Percentiles rank a stretch among this genome's conserved stretches.
phyloP scores from a whole-genome alignment of 1,140 invertebrate genomes.

The Drosophila bifasciata region DNA sequence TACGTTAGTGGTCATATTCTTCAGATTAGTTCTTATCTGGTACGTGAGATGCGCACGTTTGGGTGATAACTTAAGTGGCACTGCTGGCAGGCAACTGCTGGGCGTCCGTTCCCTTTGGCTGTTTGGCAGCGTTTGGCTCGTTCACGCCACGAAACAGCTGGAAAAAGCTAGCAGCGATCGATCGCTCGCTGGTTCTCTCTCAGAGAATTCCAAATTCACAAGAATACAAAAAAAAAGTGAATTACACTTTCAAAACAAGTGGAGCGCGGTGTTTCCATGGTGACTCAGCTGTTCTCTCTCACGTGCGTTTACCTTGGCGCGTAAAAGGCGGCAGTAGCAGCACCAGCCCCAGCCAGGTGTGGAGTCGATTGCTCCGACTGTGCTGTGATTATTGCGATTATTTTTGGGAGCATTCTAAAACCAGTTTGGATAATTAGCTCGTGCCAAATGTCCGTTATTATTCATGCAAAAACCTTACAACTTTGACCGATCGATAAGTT shows the following conservation, averaged over 20 bases:
- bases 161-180: constrained; percentile 29
- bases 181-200: constrained; percentile 28
- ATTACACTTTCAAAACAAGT: constrained; percentile 63
- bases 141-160: constrained; percentile 29
- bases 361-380: constrained; percentile 36
- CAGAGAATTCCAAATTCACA: constrained; percentile 28
- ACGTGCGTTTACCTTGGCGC: constrained; percentile 73
- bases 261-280: constrained; percentile 40
- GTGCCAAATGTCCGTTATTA: constrained; percentile 27
- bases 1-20: constrained; percentile 34
- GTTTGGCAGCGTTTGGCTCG: constrained; percentile 52
- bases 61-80: constrained; percentile 43
- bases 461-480: constrained; percentile 6
- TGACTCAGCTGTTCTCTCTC: constrained; percentile 71
- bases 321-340: constrained; percentile 68
- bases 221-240: constrained; percentile 33
- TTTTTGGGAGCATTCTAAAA: constrained; percentile 58
- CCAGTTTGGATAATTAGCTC: constrained; percentile 43
- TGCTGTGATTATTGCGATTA: constrained; percentile 18
- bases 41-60: constrained; percentile 62
- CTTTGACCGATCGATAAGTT: too few relatives aligned
- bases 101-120: constrained; percentile 37
- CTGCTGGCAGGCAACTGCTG: constrained; percentile 4
- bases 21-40: constrained; percentile 45
- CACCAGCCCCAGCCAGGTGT: constrained; percentile 26